phyloP scores from a whole-genome alignment of 2,888 invertebrate species.

The Chrysopilus asiliformis region DNA sequence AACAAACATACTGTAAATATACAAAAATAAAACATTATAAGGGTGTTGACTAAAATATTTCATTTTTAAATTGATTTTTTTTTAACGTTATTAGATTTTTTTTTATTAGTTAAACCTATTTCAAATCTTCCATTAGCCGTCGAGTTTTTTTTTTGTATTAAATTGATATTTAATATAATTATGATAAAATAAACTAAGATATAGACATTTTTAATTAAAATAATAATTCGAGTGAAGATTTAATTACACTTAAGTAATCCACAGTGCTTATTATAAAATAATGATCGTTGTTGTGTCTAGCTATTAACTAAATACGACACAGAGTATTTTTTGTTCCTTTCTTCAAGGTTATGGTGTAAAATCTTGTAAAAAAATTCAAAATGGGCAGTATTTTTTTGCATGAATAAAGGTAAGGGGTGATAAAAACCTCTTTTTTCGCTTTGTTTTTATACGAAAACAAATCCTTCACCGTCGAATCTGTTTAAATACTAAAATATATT shows the following conservation, averaged over 20 bases:
- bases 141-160: no score
- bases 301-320: background rate
- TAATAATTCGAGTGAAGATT: slow-evolving; percentile 19
- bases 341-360: background rate
- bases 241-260: slow-evolving; percentile 19
- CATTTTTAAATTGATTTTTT: slow-evolving; percentile 3
- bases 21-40: slow-evolving; percentile 7
- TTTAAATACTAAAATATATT: background rate
- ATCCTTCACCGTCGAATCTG: slow-evolving; percentile 7
- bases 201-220: slow-evolving; percentile 1
- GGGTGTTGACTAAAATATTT: slow-evolving; percentile 8
- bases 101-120: background rate
- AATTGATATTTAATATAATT: slow-evolving; percentile 6
- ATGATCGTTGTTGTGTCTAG: background rate
- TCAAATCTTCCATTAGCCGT: slow-evolving; percentile 37
- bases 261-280: slow-evolving; percentile 20
- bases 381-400: no score
- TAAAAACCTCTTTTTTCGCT: no score
- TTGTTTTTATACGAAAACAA: background rate
- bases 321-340: background rate
- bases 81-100: no score
- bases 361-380: background rate
- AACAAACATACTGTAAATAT: slow-evolving; percentile 21
- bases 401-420: no score
- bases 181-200: slow-evolving; percentile 5